Percentiles rank a stretch among this genome's conserved stretches.
Evolutionary conservation across 2,797 vertebrate species (phyloP).

Genomic region (Rhinella marina): DNA sequence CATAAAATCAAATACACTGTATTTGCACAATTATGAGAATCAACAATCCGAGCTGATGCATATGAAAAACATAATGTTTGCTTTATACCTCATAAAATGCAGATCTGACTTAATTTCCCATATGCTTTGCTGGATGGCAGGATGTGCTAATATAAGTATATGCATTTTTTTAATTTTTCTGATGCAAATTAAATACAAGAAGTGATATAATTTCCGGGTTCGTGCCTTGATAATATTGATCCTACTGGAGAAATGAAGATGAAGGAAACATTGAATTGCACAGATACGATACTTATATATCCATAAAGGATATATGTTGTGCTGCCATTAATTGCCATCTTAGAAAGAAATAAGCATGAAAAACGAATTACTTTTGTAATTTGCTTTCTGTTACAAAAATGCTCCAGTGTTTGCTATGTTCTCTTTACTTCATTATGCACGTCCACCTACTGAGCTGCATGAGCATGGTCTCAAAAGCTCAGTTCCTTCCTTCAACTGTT

Average conservation of each 20-base stretch:
- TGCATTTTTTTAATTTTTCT: neutral
- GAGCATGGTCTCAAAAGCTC: too few species aligned
- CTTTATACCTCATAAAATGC: slow-evolving; percentile 12
- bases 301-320: neutral
- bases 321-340: too few species aligned
- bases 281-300: neutral
- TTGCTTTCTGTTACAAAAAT: too few species aligned
- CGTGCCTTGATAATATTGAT: neutral
- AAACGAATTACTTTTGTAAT: too few species aligned
- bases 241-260: neutral
- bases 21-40: slow-evolving; percentile 25
- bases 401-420: too few species aligned
- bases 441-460: too few species aligned
- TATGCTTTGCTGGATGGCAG: neutral
- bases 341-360: too few species aligned
- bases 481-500: too few species aligned
- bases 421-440: too few species aligned
- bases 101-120: slow-evolving; percentile 1
- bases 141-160: neutral
- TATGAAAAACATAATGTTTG: neutral
- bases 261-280: neutral
- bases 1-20: slow-evolving; percentile 11
- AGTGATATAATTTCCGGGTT: neutral
- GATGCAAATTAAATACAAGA: neutral
- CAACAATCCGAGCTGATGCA: neutral